Percentiles rank a stretch among this genome's conserved stretches.
These are phyloP conservation scores for Seira ritae DNA, from an alignment of 2,888 invertebrate species.

Conservation along the genomic window DNA sequence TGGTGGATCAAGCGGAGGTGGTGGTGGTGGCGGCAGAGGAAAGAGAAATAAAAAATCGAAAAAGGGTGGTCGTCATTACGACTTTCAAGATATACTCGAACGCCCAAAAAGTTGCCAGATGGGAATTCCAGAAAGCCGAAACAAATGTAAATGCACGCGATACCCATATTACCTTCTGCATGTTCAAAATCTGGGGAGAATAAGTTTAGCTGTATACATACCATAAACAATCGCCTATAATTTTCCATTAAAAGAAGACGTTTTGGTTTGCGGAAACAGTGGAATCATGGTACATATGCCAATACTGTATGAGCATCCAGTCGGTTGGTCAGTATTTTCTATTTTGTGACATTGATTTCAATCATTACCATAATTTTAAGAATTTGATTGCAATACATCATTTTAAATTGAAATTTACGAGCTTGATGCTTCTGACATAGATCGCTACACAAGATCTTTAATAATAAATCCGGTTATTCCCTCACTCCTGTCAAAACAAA, in stretches of 20 bases:
- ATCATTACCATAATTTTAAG: neutral
- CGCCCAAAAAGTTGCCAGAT: slow-evolving; percentile 87
- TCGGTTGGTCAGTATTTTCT: no score
- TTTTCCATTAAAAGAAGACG: slow-evolving; percentile 74
- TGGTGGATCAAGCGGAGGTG: slow-evolving; percentile 26
- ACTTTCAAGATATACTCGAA: slow-evolving; percentile 67
- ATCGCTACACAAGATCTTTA: neutral
- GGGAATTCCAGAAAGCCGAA: slow-evolving; percentile 81
- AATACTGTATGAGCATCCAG: no score
- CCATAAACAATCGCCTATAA: neutral
- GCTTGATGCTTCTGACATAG: neutral
- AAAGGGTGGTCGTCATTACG: slow-evolving; percentile 68
- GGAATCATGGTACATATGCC: no score
- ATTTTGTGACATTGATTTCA: no score
- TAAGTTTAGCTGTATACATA: no score
- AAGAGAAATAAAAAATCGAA: slow-evolving; percentile 64
- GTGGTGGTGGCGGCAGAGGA: slow-evolving; percentile 30
- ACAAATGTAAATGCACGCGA: neutral
- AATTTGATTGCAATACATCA: slow-evolving; percentile 23
- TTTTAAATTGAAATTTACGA: neutral
- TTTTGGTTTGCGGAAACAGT: slow-evolving; percentile 72
- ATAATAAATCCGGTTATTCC: neutral
- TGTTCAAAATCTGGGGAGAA: no score
- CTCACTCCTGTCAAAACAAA: neutral
- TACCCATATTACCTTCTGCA: no score